Evolutionary conservation across 1,140 invertebrate species (phyloP), one percentile per base, ranked within the genome.

Genomic region (Arctopsyche grandis): DNA sequence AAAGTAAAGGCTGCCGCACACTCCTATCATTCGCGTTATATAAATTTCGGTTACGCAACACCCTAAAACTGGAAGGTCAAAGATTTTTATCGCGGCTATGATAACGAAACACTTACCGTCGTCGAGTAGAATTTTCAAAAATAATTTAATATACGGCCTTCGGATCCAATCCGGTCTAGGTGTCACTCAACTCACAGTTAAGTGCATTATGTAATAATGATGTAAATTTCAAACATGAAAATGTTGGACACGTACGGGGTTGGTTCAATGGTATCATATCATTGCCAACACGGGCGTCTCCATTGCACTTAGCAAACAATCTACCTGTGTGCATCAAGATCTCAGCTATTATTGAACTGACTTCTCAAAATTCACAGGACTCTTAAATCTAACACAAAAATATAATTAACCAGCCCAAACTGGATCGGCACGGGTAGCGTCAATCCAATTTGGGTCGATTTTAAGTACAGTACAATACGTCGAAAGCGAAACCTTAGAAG

Each of bases 261-360:
- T 75, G 79, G 66, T 78, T 78, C 21, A 74, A 78, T 24, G 43
- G 9, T 48, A 66, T 69, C 1, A 29, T n/a, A 19, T 9, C 58
- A 69, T 43, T 38, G 69, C 76, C 79, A 75, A 80, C 69, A 80
- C 79, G 79, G 79, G 66, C 69, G 75, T 52, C 52, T 78, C 69
- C 70, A 29, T 80, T 71, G 19, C 38, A 74, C 66, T 79, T 75
- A 3, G 12, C 21, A 58, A 22, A 56, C 56, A 9, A 60, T 80
- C 16, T 80, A 48, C 79, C 79, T 80, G 79, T 78, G 75, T 63
- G 79, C 79, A 80, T 80, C 79, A 80, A 75, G 75, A 80, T 26
- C 14, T 14, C 46, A n/a, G 24, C 48, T 74, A 19, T 77, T 74
- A 48, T 74, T 38, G 19, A 63, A 43, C 46, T 26, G 56, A 48